Conservation (phyloP, 2,113 vertebrate genomes). For the Dryoscopus gambensis region DNA sequence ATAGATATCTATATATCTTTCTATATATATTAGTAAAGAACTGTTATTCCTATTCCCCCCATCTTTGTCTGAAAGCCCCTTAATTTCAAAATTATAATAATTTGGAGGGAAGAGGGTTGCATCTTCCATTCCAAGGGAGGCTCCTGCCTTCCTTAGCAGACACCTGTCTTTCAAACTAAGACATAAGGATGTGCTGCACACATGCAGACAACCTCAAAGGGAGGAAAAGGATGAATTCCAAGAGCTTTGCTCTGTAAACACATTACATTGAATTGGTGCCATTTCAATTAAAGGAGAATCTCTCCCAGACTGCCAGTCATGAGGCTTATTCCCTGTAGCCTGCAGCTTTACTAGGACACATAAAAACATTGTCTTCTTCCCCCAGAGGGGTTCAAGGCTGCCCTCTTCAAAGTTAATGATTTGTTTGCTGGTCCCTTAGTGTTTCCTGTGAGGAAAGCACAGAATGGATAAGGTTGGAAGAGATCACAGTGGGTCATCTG, state of each 20-base stretch:
- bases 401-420: neutral
- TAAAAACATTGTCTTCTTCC: neutral
- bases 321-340: neutral
- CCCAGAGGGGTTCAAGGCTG: neutral
- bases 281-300: conserved; percentile 8
- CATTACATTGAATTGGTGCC: neutral
- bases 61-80: too few species aligned
- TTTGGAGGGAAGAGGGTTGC: too few species aligned
- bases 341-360: neutral
- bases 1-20: too few species aligned
- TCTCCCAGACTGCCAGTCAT: neutral
- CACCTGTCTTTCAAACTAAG: too few species aligned
- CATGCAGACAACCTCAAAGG: neutral
- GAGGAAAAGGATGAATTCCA: neutral
- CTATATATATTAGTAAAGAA: too few species aligned
- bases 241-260: neutral
- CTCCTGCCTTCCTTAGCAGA: too few species aligned
- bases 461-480: neutral
- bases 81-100: too few species aligned
- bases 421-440: neutral
- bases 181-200: neutral
- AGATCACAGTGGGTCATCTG: neutral
- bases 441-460: neutral
- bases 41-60: too few species aligned
- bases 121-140: too few species aligned